Evolutionary conservation across 2,113 vertebrate species (phyloP), one percentile per base, ranked within the genome.

Genomic region (Burhinus bistriatus): DNA sequence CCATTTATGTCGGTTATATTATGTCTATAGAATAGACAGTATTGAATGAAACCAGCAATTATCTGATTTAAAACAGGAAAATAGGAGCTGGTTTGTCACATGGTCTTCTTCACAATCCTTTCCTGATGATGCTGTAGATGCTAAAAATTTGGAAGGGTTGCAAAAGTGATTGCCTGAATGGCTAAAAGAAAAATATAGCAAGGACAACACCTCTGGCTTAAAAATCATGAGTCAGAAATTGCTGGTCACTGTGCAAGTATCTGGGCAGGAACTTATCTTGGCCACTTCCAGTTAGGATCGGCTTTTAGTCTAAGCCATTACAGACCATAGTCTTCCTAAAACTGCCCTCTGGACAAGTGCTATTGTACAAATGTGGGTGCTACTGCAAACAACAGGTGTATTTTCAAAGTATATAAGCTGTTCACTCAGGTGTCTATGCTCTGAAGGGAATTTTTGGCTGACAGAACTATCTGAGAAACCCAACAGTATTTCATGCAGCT

Each of bases 261-360:
- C 13, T 0, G 1, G 26, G 14, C 29, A 73, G 44, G 58, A 93
- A 69, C 4, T 61, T 57, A 11, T 0, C 4, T 9, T 69, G 49
- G 49, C 49, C 49, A 25, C 49, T 25, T 18, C 4, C 8, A 40
- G 2, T 2, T 83, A 12, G 21, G 20, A 59, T 6, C 0, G 3
- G 54, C 19, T 83, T 95, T 64, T 61, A 47, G 6, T 30, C 3
- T 27, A 54, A 95, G 6, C 6, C 51, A 3, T 42, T 92, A 76
- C 13, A 49, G 45, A 26, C 20, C 4, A 8, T 4, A n/a, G 3
- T 8, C 11, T 65, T 86, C 42, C 58, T 40, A 54, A 83, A 70
- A 26, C 12, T 77, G 5, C 30, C 54, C 23, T 52, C 27, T 40
- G 14, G 8, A 23, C 30, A 23, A 32, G 19, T 29, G 27, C 16